Percentiles rank a stretch among this genome's conserved stretches.
Evolutionary conservation across 2,797 vertebrate species (phyloP).

Genomic region (Kryptopterus vitreolus): DNA sequence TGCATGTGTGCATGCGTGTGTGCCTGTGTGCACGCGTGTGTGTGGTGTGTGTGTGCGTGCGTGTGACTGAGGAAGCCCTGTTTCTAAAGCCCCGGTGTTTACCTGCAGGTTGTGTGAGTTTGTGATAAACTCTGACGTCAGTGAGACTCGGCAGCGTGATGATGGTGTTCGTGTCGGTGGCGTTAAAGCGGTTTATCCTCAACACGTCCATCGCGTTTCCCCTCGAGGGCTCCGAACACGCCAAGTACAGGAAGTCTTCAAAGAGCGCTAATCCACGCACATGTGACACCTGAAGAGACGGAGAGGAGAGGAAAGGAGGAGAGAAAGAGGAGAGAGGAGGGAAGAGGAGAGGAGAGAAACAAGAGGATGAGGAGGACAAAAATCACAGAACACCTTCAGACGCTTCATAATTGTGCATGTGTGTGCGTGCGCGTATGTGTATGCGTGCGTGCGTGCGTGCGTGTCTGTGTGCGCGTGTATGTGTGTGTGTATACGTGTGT

Average conservation of each 20-base stretch:
- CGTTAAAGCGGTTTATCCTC: conserved; percentile 81
- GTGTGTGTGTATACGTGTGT: too few relatives aligned
- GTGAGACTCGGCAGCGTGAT: conserved; percentile 67
- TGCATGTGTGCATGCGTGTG: too few relatives aligned
- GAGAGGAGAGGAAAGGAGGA: neutral
- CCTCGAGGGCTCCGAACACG: conserved; percentile 67
- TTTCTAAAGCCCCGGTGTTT: conserved; percentile 22
- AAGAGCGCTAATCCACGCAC: conserved; percentile 80
- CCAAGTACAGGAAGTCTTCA: conserved; percentile 82
- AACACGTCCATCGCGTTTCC: conserved; percentile 68
- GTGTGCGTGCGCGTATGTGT: neutral
- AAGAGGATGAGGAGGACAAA: neutral
- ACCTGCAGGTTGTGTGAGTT: conserved; percentile 79
- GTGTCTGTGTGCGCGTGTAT: too few relatives aligned
- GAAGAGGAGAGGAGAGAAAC: conserved; percentile 34
- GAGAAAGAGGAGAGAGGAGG: neutral
- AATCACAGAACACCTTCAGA: neutral
- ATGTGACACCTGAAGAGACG: conserved; percentile 72
- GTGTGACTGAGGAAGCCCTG: neutral
- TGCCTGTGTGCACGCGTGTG: too few relatives aligned
- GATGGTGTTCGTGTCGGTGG: conserved; percentile 68
- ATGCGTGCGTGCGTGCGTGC: too few relatives aligned
- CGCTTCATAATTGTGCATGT: neutral
- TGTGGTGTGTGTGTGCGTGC: neutral
- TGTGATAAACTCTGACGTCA: conserved; percentile 78